phyloP scores from a whole-genome alignment of 2,888 invertebrate genomes.

The Pachliopta kotzebuea region DNA sequence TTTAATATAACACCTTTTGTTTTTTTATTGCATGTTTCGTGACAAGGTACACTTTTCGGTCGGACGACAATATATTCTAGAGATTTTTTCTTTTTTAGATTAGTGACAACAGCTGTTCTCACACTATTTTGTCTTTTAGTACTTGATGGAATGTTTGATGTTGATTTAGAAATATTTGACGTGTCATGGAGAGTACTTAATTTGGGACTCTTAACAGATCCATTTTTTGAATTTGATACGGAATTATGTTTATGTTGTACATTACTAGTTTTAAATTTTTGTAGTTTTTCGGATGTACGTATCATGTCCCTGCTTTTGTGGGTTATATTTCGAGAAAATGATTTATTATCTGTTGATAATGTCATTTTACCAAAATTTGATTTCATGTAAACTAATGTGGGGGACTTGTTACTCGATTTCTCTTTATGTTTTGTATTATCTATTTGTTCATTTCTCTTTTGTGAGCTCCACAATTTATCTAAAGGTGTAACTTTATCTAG shows the following conservation, averaged over 20 bases:
- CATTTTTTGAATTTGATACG: conserved; percentile 46
- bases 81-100: conserved; percentile 66
- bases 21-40: conserved; percentile 62
- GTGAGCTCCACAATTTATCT: conserved; percentile 78
- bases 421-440: conserved; percentile 55
- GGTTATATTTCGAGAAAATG: conserved; percentile 38
- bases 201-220: conserved; percentile 45
- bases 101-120: conserved; percentile 64
- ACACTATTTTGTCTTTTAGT: conserved; percentile 53
- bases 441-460: conserved; percentile 71
- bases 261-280: conserved; percentile 61
- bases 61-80: conserved; percentile 53
- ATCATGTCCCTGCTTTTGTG: conserved; percentile 72
- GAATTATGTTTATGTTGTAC: conserved; percentile 58
- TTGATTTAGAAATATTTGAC: conserved; percentile 57
- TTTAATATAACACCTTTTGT: conserved; percentile 49
- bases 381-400: conserved; percentile 33
- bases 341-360: conserved; percentile 30
- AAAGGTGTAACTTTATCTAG: conserved; percentile 75
- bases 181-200: conserved; percentile 43
- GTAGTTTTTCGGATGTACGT: conserved; percentile 70
- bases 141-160: conserved; percentile 50
- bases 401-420: conserved; percentile 9
- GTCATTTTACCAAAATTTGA: conserved; percentile 39
- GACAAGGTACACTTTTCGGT: conserved; percentile 61